Evolutionary conservation across 2,797 vertebrate genomes (phyloP).

Genomic region (Momotus momota): DNA sequence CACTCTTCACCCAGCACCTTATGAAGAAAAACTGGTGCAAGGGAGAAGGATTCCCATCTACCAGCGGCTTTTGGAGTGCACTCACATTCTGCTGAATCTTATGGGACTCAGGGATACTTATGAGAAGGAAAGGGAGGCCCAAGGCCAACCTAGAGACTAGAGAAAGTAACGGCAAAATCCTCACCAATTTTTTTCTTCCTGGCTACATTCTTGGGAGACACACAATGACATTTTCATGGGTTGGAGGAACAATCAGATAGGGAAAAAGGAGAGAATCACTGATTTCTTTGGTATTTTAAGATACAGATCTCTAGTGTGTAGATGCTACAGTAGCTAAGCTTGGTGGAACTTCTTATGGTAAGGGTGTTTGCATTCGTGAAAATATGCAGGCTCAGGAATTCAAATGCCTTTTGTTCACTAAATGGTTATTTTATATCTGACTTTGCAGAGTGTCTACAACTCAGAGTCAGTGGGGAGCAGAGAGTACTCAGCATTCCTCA

Average conservation of each 20-base stretch:
- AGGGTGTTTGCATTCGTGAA: background rate
- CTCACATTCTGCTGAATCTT: background rate
- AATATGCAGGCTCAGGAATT: background rate
- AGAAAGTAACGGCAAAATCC: background rate
- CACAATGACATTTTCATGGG: background rate
- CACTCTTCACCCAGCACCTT: accelerated
- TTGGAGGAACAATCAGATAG: background rate
- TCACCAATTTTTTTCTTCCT: background rate
- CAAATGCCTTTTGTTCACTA: background rate
- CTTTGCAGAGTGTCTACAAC: background rate
- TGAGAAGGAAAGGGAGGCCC: background rate
- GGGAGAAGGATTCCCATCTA: background rate
- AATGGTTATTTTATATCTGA: background rate
- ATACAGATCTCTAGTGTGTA: background rate
- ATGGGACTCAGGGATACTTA: background rate
- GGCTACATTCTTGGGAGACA: background rate
- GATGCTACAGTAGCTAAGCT: background rate
- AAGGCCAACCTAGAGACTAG: background rate
- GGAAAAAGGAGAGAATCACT: background rate
- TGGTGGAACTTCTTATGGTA: background rate
- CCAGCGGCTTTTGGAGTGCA: background rate
- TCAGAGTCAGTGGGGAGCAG: background rate
- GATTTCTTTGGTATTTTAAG: background rate
- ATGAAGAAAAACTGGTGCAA: background rate
- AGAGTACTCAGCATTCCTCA: conserved; percentile 8